These are phyloP conservation scores for Irena cyanogastra DNA, from an alignment of 2,113 vertebrate genomes.

Conservation along the genomic window DNA sequence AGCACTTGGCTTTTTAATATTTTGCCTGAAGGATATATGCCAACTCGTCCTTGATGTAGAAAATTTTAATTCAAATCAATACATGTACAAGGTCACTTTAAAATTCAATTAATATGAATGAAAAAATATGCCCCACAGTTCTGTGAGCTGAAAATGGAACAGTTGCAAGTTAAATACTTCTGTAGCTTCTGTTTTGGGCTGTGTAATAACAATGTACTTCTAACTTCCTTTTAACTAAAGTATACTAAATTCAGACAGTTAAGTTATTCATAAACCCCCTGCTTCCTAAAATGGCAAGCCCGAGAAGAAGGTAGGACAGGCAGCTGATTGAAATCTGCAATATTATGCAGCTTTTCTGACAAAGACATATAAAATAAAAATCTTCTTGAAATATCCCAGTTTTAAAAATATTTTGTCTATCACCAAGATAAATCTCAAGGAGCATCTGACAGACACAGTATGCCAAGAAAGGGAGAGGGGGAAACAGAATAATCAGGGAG, in stretches of 20 bases:
- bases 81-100: constrained; percentile 80
- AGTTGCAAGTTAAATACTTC: constrained; percentile 49
- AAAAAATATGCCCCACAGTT: constrained; percentile 69
- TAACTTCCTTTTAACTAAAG: constrained; percentile 25
- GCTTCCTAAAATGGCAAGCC: constrained; percentile 51
- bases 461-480: constrained; percentile 30
- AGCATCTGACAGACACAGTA: constrained; percentile 36
- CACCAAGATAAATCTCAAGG: constrained; percentile 36
- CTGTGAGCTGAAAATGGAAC: constrained; percentile 66
- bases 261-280: constrained; percentile 45
- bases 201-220: neutral
- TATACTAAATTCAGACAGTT: neutral
- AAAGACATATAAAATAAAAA: constrained; percentile 46
- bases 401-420: constrained; percentile 53
- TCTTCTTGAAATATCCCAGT: constrained; percentile 45
- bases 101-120: constrained; percentile 85
- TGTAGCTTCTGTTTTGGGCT: constrained; percentile 15
- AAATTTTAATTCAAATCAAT: constrained; percentile 83
- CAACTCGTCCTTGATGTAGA: constrained; percentile 73
- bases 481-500: constrained; percentile 2
- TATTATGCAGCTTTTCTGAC: constrained; percentile 42
- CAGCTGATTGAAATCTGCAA: constrained; percentile 56
- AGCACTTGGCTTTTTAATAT: constrained; percentile 70
- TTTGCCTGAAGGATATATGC: constrained; percentile 66
- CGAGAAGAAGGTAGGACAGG: constrained; percentile 46